Conservation (phyloP, 2,888 invertebrate genomes). For the Hydroisotoma schaefferi region DNA sequence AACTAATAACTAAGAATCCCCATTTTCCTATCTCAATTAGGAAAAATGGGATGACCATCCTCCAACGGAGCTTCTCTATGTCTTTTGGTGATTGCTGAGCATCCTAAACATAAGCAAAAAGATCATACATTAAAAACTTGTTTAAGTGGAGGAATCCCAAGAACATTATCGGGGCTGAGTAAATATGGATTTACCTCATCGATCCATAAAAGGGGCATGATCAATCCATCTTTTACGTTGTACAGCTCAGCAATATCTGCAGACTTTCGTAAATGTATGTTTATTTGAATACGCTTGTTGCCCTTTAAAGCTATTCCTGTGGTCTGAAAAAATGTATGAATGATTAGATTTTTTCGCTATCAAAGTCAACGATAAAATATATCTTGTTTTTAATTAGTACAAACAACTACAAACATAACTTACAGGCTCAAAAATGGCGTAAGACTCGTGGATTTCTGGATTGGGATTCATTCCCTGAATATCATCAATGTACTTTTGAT, state of each 20-base stretch:
- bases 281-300: slow-evolving; percentile 29
- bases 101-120: slow-evolving; percentile 11
- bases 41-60: slow-evolving; percentile 22
- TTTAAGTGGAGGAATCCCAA: too few species aligned
- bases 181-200: slow-evolving; percentile 28
- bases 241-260: slow-evolving; percentile 15
- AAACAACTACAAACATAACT: neutral
- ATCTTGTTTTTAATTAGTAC: too few species aligned
- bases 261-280: slow-evolving; percentile 26
- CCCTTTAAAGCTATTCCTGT: slow-evolving; percentile 28
- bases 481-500: slow-evolving; percentile 27
- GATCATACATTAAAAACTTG: too few species aligned
- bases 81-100: slow-evolving; percentile 21
- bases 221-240: slow-evolving; percentile 23
- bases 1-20: slow-evolving; percentile 23
- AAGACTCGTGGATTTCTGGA: slow-evolving; percentile 16
- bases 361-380: neutral
- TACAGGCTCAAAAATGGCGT: slow-evolving; percentile 36
- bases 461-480: slow-evolving; percentile 28
- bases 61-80: slow-evolving; percentile 15
- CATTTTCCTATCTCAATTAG: slow-evolving; percentile 30
- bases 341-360: neutral
- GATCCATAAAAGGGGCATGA: slow-evolving; percentile 35
- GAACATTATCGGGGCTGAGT: too few species aligned
- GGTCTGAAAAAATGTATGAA: slow-evolving; percentile 18